Conservation (phyloP, 1,140 invertebrate species). For the Pristionchus pacificus region DNA sequence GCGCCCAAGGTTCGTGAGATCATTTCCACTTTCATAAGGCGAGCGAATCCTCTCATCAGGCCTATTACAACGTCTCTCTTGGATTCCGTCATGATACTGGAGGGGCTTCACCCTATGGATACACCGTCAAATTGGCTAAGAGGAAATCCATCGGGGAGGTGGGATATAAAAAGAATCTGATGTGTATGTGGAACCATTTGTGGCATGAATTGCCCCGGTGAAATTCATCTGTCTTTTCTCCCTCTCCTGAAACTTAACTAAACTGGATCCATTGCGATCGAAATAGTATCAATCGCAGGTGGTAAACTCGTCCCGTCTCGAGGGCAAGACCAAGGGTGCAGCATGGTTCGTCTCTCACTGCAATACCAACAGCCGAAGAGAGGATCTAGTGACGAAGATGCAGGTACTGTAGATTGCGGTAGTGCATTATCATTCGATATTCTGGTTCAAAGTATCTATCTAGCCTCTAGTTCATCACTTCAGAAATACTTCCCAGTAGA, state of each 20-base stretch:
- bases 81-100: constrained; percentile 46
- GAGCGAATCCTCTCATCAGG: no score
- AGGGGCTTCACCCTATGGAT: constrained; percentile 48
- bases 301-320: constrained; percentile 24
- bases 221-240: no score
- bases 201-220: no score
- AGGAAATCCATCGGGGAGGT: constrained; percentile 7
- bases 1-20: not conserved
- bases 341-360: constrained; percentile 60
- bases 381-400: constrained; percentile 41
- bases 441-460: not conserved
- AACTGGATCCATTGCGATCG: no score
- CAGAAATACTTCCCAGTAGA: constrained; percentile 45
- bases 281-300: constrained; percentile 13
- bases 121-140: constrained; percentile 42
- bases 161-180: no score
- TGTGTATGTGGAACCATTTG: no score
- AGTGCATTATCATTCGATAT: not conserved
- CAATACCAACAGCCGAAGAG: constrained; percentile 34
- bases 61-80: constrained; percentile 42
- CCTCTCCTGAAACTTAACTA: no score
- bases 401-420: constrained; percentile 17
- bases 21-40: no score
- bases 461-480: not conserved
- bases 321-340: constrained; percentile 58